phyloP scores from a whole-genome alignment of 2,113 vertebrate genomes.

The Drymodes brunneopygia region DNA sequence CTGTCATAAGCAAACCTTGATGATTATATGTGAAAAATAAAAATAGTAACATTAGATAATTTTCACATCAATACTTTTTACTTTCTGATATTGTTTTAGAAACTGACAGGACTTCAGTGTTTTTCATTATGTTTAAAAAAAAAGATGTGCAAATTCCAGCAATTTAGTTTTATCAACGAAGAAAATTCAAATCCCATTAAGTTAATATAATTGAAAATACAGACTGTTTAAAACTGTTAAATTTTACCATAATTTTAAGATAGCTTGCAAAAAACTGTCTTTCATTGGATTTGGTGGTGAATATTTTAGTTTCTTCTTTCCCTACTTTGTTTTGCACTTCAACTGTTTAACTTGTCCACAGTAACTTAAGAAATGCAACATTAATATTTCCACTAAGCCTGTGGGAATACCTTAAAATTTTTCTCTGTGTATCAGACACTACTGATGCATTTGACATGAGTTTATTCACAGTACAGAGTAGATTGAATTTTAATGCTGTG shows the following conservation, averaged over 20 bases:
- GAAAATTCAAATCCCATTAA: background rate
- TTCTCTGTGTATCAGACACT: background rate
- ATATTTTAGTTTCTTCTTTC: background rate
- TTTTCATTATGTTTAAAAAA: background rate
- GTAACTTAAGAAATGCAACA: background rate
- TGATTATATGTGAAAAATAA: background rate
- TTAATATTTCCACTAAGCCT: background rate
- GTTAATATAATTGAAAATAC: background rate
- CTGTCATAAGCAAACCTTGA: background rate
- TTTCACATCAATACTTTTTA: background rate
- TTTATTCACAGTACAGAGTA: background rate
- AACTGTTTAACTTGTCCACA: background rate
- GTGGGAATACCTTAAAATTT: background rate
- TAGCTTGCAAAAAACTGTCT: background rate
- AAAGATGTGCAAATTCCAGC: background rate
- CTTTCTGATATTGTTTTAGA: accelerated
- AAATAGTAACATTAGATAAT: background rate
- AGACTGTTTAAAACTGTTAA: background rate
- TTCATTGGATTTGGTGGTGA: background rate
- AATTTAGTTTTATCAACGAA: background rate
- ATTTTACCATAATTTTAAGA: background rate
- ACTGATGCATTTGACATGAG: background rate
- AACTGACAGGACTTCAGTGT: background rate
- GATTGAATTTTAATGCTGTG: background rate
- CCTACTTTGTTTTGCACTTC: background rate